Base-by-base conservation (phyloP, 1,140 invertebrate genomes). In the Drosophila suzukii region DNA sequence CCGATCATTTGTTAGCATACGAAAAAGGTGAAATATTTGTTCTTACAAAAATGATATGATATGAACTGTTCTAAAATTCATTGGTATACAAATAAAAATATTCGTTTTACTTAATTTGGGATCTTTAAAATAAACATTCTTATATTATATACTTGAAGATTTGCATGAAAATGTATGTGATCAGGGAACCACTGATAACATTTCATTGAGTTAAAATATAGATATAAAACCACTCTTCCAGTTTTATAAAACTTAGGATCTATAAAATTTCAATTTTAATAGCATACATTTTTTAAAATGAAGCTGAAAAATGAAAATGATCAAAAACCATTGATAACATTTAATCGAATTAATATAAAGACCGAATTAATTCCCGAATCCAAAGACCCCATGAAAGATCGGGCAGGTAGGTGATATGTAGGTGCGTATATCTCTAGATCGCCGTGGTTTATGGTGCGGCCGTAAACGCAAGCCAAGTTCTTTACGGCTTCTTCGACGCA, bases 391-490 rank as follows among this genome's bases (percentile, higher is more conserved):
- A 44, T 58, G 8, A 54, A 55, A 36, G 30, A 38, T 53, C 34
- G 4, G n/a, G 6, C 59, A 70, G 58, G 59, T 53, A 55, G 27
- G 30, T 0, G 5, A 7, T 10, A 1, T 4, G 4, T 11, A 6
- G 30, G 6, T 5, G 12, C 13, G 32, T 46, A 24, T 8, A 4
- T 27, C 15, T 17, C 1, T 20, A 10, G 4, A 54, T 36, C 17
- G 15, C 15, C 11, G 57, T 17, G 15, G 36, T 59, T 72, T 63
- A 73, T 51, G 55, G 30, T 46, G 55, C 44, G 56, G 36, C 34
- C 46, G 59, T 83, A 89, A 88, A 80, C 11, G 63, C 72, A 58
- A 81, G 84, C 76, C 80, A 89, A 83, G 61, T 89, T 81, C 84
- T 89, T 89, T 89, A 83, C 66, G 53, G 72, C 74, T 70, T 61